Evolutionary conservation across 2,888 invertebrate genomes (phyloP).

Genomic region (Noctua comes): DNA sequence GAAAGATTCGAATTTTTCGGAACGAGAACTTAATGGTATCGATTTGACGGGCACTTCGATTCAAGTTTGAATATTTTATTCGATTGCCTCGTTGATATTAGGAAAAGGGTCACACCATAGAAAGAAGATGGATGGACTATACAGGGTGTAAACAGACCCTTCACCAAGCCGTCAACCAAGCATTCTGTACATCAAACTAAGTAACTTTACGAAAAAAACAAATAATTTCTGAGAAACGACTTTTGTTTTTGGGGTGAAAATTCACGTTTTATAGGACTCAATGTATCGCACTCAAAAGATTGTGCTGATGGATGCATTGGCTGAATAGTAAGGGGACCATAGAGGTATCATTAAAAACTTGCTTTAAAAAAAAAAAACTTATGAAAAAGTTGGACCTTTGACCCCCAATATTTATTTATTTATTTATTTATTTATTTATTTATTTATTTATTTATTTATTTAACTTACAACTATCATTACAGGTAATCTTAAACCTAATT

Average conservation of each 20-base stretch:
- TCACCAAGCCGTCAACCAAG: neutral
- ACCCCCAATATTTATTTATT: too few relatives aligned
- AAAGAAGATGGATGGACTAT: neutral
- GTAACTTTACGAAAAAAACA: neutral
- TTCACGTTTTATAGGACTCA: neutral
- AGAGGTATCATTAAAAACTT: too few relatives aligned
- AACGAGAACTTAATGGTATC: neutral
- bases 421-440: too few relatives aligned
- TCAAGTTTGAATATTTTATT: constrained; percentile 26
- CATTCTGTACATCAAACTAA: neutral
- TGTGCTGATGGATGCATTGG: too few relatives aligned
- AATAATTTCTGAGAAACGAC: too few relatives aligned
- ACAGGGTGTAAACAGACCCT: neutral
- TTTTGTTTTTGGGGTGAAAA: too few relatives aligned
- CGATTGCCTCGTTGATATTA: neutral
- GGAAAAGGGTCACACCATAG: neutral
- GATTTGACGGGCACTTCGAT: neutral
- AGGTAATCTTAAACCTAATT: too few relatives aligned
- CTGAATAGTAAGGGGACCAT: too few relatives aligned
- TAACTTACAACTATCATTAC: too few relatives aligned
- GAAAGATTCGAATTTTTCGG: constrained; percentile 1
- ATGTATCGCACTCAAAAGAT: neutral
- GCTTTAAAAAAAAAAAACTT: too few relatives aligned
- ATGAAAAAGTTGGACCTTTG: too few relatives aligned
- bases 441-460: too few relatives aligned